Base-by-base conservation (phyloP, 2,888 invertebrate species). In the Tyria jacobaeae region DNA sequence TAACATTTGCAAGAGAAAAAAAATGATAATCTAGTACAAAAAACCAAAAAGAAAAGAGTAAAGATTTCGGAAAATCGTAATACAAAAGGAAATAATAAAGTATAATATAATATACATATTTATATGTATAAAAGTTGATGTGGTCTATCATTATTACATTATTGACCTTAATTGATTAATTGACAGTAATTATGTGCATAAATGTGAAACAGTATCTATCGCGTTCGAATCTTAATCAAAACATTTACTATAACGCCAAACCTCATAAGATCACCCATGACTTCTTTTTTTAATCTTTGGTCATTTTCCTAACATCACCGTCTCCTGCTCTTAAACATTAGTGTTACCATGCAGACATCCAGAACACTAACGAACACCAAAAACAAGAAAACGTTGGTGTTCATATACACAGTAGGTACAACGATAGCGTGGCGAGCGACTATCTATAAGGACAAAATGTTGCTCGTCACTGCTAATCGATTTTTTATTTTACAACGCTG, bases 291-390 rank as follows among this genome's bases (percentile, higher is more conserved):
- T 37, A 31, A 52, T 25, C 44, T 17, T 49, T 25, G 14, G 17
- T 34, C 17, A 21, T 47, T 47, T 15, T 55, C 27, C 14, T 15
- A 39, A 52, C 14, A 17, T n/a, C 7, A 15, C 15, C 44, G 59
- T 64, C 59, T 52, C 75, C 78, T 75, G 75, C 75, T 75, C 75
- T 75, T 75, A 72, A n/a, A 66, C 58, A 72, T 67, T 62, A 57
- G 60, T 70, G 71, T 44, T 49, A 62, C 17, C 41, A 57, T n/a
- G 56, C 31, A 34, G 34, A 63, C 62, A 27, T 44, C 37, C 34
- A 64, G 56, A 21, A 58, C 41, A 62, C 41, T 60, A 64, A 56
- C 37, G 27, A 62, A 73, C 54, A 50, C 15, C 27, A 37, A 27
- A 31, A 21, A 58, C 49, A 21, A 37, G 12, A 50, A 44, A 52